Evolutionary conservation across 2,888 invertebrate genomes (phyloP).

Genomic region (Oscheius sp.): DNA sequence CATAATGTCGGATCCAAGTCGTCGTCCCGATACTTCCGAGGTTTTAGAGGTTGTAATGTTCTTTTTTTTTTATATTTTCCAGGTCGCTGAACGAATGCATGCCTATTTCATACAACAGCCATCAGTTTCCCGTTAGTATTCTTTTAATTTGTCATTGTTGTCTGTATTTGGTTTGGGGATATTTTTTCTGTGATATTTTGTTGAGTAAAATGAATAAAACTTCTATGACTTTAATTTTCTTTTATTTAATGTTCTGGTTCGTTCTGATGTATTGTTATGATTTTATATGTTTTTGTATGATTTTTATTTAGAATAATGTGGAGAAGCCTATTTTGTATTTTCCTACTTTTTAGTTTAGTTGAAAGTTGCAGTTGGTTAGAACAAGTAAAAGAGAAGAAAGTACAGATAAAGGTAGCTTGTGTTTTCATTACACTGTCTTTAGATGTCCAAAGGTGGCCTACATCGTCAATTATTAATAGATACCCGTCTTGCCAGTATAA

Average conservation of each 20-base stretch:
- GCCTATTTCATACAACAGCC: constrained; percentile 34
- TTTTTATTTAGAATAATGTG: background rate
- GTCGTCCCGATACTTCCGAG: constrained; percentile 64
- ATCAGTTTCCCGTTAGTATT: constrained; percentile 4
- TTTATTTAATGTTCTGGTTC: background rate
- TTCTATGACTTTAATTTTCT: background rate
- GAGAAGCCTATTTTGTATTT: background rate
- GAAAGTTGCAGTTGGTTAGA: constrained; percentile 25
- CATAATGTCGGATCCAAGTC: constrained; percentile 57
- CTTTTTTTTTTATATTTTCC: constrained; percentile 27
- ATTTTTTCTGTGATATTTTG: background rate
- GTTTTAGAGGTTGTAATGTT: constrained; percentile 45
- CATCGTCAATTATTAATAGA: constrained; percentile 9
- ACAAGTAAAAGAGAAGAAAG: constrained; percentile 20
- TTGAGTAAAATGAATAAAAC: background rate
- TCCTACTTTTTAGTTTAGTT: background rate
- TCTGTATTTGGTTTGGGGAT: background rate
- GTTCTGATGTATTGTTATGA: background rate
- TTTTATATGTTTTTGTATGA: background rate
- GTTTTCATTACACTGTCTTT: background rate
- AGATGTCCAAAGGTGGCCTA: constrained; percentile 25
- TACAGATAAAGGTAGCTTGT: constrained; percentile 20
- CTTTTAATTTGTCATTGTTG: background rate
- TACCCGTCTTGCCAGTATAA: constrained; percentile 19
- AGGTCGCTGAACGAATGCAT: constrained; percentile 51